Conservation (phyloP, 2,797 vertebrate species). For the Columba guinea region DNA sequence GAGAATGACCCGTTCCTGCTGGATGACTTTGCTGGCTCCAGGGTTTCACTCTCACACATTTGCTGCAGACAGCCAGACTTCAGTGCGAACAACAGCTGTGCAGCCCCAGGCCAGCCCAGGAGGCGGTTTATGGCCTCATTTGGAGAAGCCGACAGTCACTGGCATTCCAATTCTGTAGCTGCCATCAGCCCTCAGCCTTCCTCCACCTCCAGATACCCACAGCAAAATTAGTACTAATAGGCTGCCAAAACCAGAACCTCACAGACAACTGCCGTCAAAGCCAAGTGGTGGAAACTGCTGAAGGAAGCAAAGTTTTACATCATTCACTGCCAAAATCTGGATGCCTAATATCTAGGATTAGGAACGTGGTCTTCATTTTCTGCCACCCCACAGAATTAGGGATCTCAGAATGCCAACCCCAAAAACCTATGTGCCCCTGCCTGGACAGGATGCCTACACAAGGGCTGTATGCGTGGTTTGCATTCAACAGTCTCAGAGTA, state of each 20-base stretch:
- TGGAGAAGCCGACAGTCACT: background rate
- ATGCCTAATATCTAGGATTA: background rate
- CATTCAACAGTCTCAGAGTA: background rate
- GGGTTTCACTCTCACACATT: accelerated
- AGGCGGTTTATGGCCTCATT: background rate
- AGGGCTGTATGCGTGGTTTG: background rate
- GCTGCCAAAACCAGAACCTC: background rate
- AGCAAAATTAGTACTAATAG: background rate
- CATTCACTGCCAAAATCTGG: background rate
- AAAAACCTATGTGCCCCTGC: accelerated
- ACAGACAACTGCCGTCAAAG: background rate
- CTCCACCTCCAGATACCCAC: background rate
- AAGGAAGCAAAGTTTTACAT: background rate
- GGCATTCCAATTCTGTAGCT: background rate
- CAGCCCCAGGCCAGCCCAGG: background rate
- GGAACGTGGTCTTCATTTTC: background rate
- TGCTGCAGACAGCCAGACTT: background rate
- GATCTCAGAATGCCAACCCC: background rate
- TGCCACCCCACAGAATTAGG: background rate
- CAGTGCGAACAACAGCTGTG: background rate
- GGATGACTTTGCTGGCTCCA: background rate
- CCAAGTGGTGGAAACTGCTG: background rate
- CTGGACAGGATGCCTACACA: background rate
- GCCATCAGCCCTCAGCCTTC: background rate
- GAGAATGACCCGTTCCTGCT: background rate